Base-by-base conservation (phyloP, 2,113 vertebrate genomes). In the Heloderma charlesbogerti region DNA sequence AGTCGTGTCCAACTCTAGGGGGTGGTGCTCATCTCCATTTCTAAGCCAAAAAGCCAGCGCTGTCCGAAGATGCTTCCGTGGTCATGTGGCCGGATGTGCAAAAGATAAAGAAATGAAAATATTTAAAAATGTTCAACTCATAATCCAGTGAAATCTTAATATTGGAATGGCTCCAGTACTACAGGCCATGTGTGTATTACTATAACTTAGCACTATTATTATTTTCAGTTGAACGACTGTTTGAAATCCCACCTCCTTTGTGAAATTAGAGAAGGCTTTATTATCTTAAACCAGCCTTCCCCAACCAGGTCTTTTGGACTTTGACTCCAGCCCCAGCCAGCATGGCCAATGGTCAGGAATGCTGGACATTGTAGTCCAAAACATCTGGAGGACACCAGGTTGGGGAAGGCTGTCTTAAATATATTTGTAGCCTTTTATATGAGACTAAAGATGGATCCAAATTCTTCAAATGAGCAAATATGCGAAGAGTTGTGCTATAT, bases 221-320 rank as follows among this genome's bases (percentile, higher is more conserved):
- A 63, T 63, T 63, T 22, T 18, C 20, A 63, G 25, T 69, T 69
- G 25, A 69, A 29, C 29, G 66, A 82, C 0, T 82, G n/a, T 60
- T 81, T 88, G 34, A 10, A 63, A 84, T 90, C 90, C 87, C 77
- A 84, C 88, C 80, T 87, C 51, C 79, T 82, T 92, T 90, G 69
- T 77, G 60, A 82, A 89, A 78, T 78, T 88, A 63, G 16, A 9
- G 60, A 80, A 48, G 25, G 54, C 60, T 51, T 69, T 69, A 69
- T 71, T 31, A 71, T 60, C 57, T 60, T 60, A 60, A 60, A 60
- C 15, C 57, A 60, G 0, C 10, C 57, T 15, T 15, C 12, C 12
- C 10, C 57, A 57, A 60, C 57, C 57, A 60, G 12, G 57, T 60
- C 3, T 15, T 13, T 2, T 60, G 12, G 2, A 13, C 57, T 60